phyloP scores from a whole-genome alignment of 2,113 vertebrate species.

The Caretta caretta region DNA sequence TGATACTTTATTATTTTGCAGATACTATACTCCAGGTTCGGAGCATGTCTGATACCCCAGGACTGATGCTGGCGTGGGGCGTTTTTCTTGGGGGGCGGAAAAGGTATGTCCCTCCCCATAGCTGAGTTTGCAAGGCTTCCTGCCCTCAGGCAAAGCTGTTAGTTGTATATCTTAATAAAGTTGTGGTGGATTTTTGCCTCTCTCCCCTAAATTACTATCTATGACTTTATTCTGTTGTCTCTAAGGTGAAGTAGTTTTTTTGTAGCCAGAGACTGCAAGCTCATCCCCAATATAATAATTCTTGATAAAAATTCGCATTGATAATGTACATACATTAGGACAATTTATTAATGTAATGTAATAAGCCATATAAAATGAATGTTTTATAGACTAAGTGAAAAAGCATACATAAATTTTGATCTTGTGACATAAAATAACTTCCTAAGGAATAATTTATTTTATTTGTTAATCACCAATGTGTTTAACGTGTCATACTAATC shows the following conservation, averaged over 20 bases:
- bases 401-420: slow-evolving; percentile 44
- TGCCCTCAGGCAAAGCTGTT: neutral
- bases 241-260: neutral
- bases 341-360: slow-evolving; percentile 15
- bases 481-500: slow-evolving; percentile 31
- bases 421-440: slow-evolving; percentile 20
- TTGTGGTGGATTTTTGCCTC: neutral
- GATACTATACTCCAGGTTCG: neutral
- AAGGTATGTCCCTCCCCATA: neutral
- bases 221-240: neutral
- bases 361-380: slow-evolving; percentile 65
- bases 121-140: neutral
- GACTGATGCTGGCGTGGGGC: neutral
- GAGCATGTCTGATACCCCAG: rapidly evolving
- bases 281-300: neutral
- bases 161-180: neutral
- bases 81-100: neutral
- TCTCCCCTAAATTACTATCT: neutral
- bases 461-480: slow-evolving; percentile 13
- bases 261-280: neutral
- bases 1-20: rapidly evolving
- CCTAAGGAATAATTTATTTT: neutral
- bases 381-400: slow-evolving; percentile 36
- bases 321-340: slow-evolving; percentile 11
- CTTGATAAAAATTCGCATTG: slow-evolving; percentile 10